Percentiles rank a stretch among this genome's conserved stretches.
phyloP scores from a whole-genome alignment of 2,113 vertebrate species.

The Patagioenas fasciata region DNA sequence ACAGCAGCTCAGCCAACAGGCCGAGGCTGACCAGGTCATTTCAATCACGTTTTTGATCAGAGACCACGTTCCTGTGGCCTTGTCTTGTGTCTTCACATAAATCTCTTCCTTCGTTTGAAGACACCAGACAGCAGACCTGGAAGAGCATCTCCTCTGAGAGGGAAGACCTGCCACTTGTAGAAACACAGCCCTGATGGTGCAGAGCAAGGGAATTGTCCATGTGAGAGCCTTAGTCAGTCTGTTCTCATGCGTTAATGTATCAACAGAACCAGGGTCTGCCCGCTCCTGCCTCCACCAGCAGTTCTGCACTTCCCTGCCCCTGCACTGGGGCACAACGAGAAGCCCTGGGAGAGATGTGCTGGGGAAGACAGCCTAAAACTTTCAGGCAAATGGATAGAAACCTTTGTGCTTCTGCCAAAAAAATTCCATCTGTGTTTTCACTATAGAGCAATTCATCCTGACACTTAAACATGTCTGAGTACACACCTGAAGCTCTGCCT shows the following conservation, averaged over 20 bases:
- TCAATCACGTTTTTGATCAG: background rate
- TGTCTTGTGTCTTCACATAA: background rate
- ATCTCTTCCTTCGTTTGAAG: background rate
- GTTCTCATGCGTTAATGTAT: background rate
- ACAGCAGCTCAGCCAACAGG: background rate
- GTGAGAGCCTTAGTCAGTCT: background rate
- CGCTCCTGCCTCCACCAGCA: background rate
- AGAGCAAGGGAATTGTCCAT: accelerated
- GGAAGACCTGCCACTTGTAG: background rate
- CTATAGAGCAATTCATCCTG: background rate
- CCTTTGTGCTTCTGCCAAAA: background rate
- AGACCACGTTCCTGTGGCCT: background rate
- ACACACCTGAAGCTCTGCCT: background rate
- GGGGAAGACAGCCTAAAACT: background rate
- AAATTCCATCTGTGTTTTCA: background rate
- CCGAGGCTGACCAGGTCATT: background rate
- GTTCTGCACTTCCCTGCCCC: background rate
- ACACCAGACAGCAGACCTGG: background rate
- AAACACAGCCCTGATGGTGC: accelerated
- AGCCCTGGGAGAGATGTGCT: background rate
- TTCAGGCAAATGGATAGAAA: background rate
- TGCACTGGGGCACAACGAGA: accelerated
- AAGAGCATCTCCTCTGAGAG: background rate
- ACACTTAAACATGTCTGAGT: background rate
- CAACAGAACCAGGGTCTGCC: background rate